Conservation (phyloP, 1,140 invertebrate genomes). For the Eupristina koningsbergeri region DNA sequence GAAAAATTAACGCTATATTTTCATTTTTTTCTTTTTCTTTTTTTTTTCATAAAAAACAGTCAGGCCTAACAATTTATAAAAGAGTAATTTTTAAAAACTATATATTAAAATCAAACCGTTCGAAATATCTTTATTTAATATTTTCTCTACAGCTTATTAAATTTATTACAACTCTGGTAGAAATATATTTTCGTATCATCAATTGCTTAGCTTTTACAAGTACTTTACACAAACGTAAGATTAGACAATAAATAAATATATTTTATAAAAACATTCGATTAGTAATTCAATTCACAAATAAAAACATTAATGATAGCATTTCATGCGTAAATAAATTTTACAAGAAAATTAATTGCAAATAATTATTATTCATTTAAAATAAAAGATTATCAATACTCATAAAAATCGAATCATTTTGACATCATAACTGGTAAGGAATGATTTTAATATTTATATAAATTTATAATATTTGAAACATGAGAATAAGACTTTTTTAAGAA, state of each 20-base stretch:
- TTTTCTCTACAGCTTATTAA: not conserved
- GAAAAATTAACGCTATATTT: slow-evolving; percentile 12
- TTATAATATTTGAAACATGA: no score
- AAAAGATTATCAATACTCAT: not conserved
- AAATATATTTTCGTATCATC: not conserved
- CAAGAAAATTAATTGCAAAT: not conserved
- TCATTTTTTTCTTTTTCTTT: no score
- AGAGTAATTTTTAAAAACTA: slow-evolving; percentile 15
- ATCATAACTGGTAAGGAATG: not conserved
- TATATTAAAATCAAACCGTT: not conserved
- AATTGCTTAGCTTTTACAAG: not conserved
- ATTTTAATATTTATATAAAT: not conserved
- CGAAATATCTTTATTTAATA: slow-evolving; percentile 18
- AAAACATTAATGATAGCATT: not conserved
- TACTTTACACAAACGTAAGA: not conserved
- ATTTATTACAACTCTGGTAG: slow-evolving; percentile 19
- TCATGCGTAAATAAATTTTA: not conserved
- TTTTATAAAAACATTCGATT: no score
- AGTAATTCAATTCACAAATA: not conserved
- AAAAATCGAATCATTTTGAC: not conserved
- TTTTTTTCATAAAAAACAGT: slow-evolving; percentile 4
- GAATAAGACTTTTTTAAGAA: no score
- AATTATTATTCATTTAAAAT: not conserved
- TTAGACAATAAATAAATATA: not conserved
- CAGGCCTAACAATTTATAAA: not conserved